Conservation (phyloP, 1,140 invertebrate species). For the Zaprionus nigranus region DNA sequence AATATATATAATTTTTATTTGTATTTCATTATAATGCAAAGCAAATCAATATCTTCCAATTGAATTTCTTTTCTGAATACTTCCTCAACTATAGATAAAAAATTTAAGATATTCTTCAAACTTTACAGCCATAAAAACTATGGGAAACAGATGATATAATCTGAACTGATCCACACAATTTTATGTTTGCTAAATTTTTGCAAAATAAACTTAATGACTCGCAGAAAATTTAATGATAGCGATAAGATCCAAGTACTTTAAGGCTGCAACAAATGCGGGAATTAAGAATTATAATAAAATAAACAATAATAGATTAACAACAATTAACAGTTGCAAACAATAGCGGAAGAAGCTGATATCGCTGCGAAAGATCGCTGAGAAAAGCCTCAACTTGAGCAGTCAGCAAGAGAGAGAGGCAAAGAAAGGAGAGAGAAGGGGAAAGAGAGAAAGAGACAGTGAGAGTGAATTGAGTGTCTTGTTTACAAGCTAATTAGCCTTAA, state of each 20-base stretch:
- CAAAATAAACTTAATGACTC: background rate
- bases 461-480: conserved; percentile 33
- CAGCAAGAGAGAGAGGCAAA: background rate
- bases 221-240: background rate
- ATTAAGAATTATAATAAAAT: background rate
- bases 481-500: conserved; percentile 71
- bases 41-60: too few species aligned
- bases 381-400: background rate
- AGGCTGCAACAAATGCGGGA: background rate
- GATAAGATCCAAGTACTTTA: background rate
- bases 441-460: conserved; percentile 6
- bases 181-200: background rate
- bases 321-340: conserved; percentile 4
- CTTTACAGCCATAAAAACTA: too few species aligned
- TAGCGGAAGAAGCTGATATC: background rate
- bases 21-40: too few species aligned
- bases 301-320: conserved; percentile 9
- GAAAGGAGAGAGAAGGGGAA: background rate
- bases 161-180: background rate
- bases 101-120: too few species aligned
- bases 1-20: too few species aligned
- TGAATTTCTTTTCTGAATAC: background rate
- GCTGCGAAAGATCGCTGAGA: background rate
- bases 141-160: background rate
- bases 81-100: background rate